A percentile compares a stretch with the other conserved stretches of the same genome.
Conservation (phyloP, 1,140 invertebrate species). For the Trachelipus rathkii region DNA sequence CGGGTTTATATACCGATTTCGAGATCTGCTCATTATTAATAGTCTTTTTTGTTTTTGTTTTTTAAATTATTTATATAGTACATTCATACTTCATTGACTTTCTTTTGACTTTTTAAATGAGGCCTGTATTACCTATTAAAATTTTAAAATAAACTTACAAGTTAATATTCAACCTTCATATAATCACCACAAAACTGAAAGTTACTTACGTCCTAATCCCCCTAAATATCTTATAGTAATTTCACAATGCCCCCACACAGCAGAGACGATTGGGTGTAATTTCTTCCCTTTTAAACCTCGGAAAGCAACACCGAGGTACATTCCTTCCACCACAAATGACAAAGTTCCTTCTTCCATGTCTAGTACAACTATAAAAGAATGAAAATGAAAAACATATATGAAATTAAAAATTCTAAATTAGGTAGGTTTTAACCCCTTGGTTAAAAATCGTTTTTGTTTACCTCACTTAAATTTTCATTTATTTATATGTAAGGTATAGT, state of each 20-base stretch:
- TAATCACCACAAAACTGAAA: neutral
- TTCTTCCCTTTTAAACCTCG: slow-evolving; percentile 93
- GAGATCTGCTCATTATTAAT: too few relatives aligned
- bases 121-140: neutral
- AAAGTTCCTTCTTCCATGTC: slow-evolving; percentile 99
- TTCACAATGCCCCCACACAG: slow-evolving; percentile 99
- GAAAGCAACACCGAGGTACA: slow-evolving; percentile 96
- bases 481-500: too few relatives aligned
- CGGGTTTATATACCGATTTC: too few relatives aligned
- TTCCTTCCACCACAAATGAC: slow-evolving; percentile 95
- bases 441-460: too few relatives aligned
- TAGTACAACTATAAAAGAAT: slow-evolving; percentile 69
- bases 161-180: neutral
- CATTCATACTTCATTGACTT: neutral
- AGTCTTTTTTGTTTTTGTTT: too few relatives aligned
- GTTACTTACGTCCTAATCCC: slow-evolving; percentile 91
- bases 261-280: slow-evolving; percentile 95
- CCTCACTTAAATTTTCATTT: too few relatives aligned
- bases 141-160: neutral
- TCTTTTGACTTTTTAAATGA: neutral
- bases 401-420: too few relatives aligned
- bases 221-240: slow-evolving; percentile 98
- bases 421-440: too few relatives aligned
- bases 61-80: too few relatives aligned
- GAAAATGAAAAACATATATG: neutral